Evolutionary conservation across 2,797 vertebrate species (phyloP).

Genomic region (Pogoniulus pusillus): DNA sequence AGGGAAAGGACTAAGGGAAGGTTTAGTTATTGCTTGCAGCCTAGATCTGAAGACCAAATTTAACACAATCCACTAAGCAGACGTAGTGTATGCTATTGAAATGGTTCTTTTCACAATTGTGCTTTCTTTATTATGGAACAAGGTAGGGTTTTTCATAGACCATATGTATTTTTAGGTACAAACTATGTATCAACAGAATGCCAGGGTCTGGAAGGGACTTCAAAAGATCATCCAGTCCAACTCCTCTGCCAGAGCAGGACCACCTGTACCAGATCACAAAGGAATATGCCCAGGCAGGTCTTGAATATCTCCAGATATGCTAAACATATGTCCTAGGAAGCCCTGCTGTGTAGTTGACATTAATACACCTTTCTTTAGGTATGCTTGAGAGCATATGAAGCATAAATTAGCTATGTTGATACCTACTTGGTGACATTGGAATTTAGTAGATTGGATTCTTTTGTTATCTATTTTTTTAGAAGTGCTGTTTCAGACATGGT

Average conservation of each 20-base stretch:
- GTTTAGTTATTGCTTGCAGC: neutral
- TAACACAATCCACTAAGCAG: neutral
- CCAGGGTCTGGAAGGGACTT: too few species aligned
- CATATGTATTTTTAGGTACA: neutral
- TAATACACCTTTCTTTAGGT: neutral
- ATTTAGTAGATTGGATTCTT: neutral
- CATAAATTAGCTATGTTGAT: neutral
- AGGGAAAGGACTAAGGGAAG: neutral
- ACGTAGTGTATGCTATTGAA: neutral
- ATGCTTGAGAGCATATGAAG: neutral
- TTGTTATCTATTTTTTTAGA: neutral
- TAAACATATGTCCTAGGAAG: neutral
- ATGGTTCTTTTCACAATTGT: accelerated
- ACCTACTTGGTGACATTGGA: neutral
- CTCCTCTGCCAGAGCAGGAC: too few species aligned
- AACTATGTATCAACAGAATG: neutral
- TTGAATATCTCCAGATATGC: too few species aligned
- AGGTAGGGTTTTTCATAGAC: neutral
- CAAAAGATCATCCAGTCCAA: too few species aligned
- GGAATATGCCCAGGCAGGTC: too few species aligned
- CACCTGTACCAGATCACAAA: too few species aligned
- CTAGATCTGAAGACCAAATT: neutral
- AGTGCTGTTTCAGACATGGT: neutral
- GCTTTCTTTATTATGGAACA: neutral
- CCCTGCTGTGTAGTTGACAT: neutral